These are phyloP conservation scores for Cheilosia vulpina DNA, from an alignment of 2,888 invertebrate genomes.

Conservation along the genomic window DNA sequence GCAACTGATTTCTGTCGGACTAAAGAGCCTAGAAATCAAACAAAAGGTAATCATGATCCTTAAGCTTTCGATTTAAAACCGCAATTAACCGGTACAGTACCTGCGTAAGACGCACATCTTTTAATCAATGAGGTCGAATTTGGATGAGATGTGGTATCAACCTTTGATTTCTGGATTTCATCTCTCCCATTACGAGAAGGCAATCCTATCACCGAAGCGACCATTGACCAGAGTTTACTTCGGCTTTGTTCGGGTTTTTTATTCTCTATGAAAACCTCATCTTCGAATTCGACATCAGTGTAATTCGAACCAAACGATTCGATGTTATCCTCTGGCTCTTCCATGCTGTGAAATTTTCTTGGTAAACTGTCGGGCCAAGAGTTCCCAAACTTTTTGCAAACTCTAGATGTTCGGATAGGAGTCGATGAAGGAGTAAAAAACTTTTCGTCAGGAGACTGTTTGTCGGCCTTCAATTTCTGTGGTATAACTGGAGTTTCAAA, in stretches of 20 bases:
- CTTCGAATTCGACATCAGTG: constrained; percentile 64
- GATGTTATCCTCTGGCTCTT: constrained; percentile 41
- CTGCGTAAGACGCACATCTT: constrained; percentile 82
- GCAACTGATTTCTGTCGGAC: constrained; percentile 77
- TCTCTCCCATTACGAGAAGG: constrained; percentile 74
- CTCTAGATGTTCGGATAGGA: constrained; percentile 41
- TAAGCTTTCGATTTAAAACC: background rate
- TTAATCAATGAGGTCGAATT: constrained; percentile 78
- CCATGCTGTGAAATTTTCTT: constrained; percentile 45
- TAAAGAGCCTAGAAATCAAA: constrained; percentile 78
- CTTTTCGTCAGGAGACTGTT: constrained; percentile 49
- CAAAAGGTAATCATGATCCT: background rate
- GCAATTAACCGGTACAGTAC: constrained; percentile 48
- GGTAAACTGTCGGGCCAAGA: constrained; percentile 11
- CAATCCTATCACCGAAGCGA: constrained; percentile 80
- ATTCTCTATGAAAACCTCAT: constrained; percentile 76
- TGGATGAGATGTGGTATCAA: constrained; percentile 19
- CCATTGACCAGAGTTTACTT: constrained; percentile 76
- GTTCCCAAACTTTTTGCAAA: constrained; percentile 4
- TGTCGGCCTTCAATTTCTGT: constrained; percentile 17
- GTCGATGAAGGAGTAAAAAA: constrained; percentile 64
- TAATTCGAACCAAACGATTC: constrained; percentile 43
- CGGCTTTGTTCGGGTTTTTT: constrained; percentile 33
- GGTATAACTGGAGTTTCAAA: constrained; percentile 80
- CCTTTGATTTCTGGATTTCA: constrained; percentile 17